These are phyloP conservation scores for Liparis tanakae DNA, from an alignment of 2,797 vertebrate genomes.

Conservation along the genomic window DNA sequence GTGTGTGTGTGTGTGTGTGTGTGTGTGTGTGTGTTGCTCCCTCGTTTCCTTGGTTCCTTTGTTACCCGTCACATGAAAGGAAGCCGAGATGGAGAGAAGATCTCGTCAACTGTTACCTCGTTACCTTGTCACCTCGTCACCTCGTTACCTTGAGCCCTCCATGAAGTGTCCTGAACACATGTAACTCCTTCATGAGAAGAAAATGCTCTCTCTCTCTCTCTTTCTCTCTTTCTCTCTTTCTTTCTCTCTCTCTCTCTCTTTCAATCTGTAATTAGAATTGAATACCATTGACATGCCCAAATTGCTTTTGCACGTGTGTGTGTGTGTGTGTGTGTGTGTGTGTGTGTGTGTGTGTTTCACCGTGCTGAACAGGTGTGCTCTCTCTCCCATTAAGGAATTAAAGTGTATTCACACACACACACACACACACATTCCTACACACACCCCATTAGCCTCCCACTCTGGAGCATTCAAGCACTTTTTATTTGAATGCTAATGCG, in stretches of 20 bases:
- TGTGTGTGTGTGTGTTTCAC: too few species aligned
- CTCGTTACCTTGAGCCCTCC: neutral
- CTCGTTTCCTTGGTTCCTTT: neutral
- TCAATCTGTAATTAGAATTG: constrained; percentile 14
- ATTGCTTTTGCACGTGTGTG: too few species aligned
- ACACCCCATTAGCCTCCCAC: constrained; percentile 18
- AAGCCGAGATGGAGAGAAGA: neutral
- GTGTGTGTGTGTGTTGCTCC: neutral
- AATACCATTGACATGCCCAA: constrained; percentile 2
- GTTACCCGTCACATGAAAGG: neutral
- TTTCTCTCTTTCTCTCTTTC: too few species aligned
- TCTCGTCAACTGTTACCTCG: too few species aligned
- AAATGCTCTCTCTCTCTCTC: too few species aligned
- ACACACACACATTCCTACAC: too few species aligned
- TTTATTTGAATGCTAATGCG: constrained; percentile 4
- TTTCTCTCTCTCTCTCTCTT: too few species aligned
- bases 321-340: too few species aligned
- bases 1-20: neutral
- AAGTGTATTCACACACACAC: neutral
- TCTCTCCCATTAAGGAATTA: constrained; percentile 21
- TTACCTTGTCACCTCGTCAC: neutral
- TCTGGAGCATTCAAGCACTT: constrained; percentile 19
- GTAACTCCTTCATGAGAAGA: neutral
- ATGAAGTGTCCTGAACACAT: neutral
- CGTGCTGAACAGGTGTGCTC: constrained; percentile 16